phyloP scores from a whole-genome alignment of 2,888 invertebrate genomes.

The Abrostola triplasia region DNA sequence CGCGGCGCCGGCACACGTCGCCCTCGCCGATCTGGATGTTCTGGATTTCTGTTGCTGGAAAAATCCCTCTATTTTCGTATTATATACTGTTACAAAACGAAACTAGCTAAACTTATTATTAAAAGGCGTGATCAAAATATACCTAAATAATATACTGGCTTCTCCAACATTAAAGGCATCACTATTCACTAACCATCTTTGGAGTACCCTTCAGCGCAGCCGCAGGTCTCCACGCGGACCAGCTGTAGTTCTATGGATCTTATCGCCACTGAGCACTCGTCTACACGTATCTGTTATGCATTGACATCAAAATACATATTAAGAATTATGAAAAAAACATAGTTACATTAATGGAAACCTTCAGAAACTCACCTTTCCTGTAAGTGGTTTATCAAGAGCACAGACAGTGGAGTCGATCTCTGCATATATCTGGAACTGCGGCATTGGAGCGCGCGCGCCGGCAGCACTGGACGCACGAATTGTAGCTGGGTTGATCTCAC shows the following conservation, averaged over 20 bases:
- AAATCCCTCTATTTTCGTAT: background rate
- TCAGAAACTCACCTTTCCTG: slow-evolving; percentile 91
- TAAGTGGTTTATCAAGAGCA: slow-evolving; percentile 95
- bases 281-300: slow-evolving; percentile 90
- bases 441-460: slow-evolving; percentile 84
- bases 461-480: slow-evolving; percentile 89
- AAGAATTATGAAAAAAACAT: background rate
- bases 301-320: background rate
- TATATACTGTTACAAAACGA: background rate
- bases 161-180: too few relatives aligned
- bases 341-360: background rate
- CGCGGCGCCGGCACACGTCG: slow-evolving; percentile 93
- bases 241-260: slow-evolving; percentile 98
- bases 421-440: slow-evolving; percentile 94
- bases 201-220: slow-evolving; percentile 96
- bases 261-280: slow-evolving; percentile 94
- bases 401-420: slow-evolving; percentile 95
- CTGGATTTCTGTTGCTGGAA: slow-evolving; percentile 97
- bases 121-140: background rate
- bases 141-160: too few relatives aligned
- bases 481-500: slow-evolving; percentile 95
- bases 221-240: slow-evolving; percentile 98
- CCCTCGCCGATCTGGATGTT: slow-evolving; percentile 99
- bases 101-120: too few relatives aligned
- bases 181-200: slow-evolving; percentile 92